phyloP scores from a whole-genome alignment of 2,888 invertebrate genomes.

The Athalia rosae region DNA sequence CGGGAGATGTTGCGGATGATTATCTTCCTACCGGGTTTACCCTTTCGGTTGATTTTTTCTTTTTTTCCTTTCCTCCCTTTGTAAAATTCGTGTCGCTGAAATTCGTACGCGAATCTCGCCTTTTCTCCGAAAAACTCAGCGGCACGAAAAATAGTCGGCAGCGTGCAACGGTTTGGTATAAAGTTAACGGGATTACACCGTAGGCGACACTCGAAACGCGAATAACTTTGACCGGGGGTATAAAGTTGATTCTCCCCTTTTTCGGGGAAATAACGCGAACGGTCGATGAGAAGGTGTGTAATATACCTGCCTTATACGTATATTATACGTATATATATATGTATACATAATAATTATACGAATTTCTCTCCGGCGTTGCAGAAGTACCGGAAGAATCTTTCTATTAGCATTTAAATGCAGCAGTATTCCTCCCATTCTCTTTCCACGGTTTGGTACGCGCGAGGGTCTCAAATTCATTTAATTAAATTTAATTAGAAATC shows the following conservation, averaged over 20 bases:
- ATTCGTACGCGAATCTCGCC: no score
- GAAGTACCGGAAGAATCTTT: conserved; percentile 43
- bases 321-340: neutral
- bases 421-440: neutral
- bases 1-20: no score
- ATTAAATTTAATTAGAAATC: conserved; percentile 45
- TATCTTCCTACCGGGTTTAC: no score
- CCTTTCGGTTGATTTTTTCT: no score
- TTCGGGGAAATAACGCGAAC: conserved; percentile 16
- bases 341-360: neutral
- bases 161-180: conserved; percentile 2
- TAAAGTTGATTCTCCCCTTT: conserved; percentile 22
- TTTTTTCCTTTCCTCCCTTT: no score
- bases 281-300: neutral
- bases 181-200: conserved; percentile 30
- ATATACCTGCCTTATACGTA: neutral
- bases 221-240: conserved; percentile 12
- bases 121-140: conserved; percentile 3
- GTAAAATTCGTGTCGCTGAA: no score
- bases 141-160: neutral
- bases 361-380: conserved; percentile 1
- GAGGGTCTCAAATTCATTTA: conserved; percentile 39
- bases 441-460: neutral
- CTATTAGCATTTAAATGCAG: conserved; percentile 44
- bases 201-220: conserved; percentile 31